Percentiles rank a stretch among this genome's conserved stretches.
phyloP scores from a whole-genome alignment of 2,888 invertebrate species.

The Clistopyga incitator region DNA sequence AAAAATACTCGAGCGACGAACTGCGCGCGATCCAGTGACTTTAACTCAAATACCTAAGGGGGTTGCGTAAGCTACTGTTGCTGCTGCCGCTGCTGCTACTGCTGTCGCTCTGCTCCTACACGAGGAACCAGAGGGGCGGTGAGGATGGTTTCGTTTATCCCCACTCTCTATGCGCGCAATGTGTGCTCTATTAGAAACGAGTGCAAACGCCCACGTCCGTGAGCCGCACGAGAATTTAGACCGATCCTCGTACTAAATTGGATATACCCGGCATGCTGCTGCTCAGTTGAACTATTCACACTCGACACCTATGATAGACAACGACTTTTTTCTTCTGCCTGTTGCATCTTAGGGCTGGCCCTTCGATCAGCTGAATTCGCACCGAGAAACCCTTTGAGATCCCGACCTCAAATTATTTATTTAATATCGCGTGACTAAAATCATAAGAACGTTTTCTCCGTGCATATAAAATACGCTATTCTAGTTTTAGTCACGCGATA shows the following conservation, averaged over 20 bases:
- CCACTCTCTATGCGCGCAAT: constrained; percentile 42
- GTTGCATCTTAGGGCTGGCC: not conserved
- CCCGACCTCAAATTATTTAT: not conserved
- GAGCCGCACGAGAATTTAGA: constrained; percentile 66
- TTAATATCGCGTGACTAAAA: not conserved
- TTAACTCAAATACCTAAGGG: constrained; percentile 75
- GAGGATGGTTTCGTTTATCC: constrained; percentile 60
- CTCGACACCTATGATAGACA: constrained; percentile 19
- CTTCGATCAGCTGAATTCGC: not conserved
- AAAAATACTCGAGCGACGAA: constrained; percentile 76
- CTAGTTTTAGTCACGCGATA: no score
- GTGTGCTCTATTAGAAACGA: constrained; percentile 65
- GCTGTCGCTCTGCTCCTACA: constrained; percentile 1
- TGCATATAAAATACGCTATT: no score
- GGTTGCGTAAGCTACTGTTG: constrained; percentile 76
- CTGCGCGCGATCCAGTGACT: constrained; percentile 76
- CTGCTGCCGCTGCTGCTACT: constrained; percentile 3
- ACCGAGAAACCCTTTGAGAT: not conserved
- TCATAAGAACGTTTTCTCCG: no score
- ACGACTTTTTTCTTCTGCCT: not conserved
- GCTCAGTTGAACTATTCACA: constrained; percentile 18
- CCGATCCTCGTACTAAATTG: constrained; percentile 61
- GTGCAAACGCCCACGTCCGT: constrained; percentile 69
- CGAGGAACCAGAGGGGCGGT: constrained; percentile 21
- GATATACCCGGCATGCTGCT: constrained; percentile 42